Conservation (phyloP, 2,113 vertebrate species). For the Macaca fascicularis region DNA sequence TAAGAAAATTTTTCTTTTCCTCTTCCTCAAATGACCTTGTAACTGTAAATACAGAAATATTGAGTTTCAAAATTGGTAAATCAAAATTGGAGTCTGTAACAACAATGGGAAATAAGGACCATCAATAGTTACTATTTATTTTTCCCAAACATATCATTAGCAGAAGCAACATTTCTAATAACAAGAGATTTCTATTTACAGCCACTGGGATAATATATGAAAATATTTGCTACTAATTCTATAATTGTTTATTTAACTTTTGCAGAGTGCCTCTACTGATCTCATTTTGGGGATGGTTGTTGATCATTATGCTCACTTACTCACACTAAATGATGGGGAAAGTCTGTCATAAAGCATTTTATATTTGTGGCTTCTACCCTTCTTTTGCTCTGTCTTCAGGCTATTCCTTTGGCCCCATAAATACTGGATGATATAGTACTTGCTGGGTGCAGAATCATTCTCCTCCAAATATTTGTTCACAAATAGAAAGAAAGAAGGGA, state of each 20-base stretch:
- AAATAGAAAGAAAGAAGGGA: neutral
- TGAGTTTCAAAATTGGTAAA: neutral
- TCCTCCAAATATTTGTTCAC: neutral
- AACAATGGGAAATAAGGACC: neutral
- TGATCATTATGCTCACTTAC: neutral
- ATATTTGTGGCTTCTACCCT: neutral
- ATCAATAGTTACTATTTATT: neutral
- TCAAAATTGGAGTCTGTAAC: neutral
- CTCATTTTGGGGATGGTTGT: neutral
- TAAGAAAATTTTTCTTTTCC: conserved; percentile 1
- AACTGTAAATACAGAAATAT: neutral
- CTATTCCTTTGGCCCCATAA: neutral
- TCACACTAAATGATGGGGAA: neutral
- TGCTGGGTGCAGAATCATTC: neutral
- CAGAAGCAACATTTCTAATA: neutral
- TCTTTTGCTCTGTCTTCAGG: neutral
- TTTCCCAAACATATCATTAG: conserved; percentile 8
- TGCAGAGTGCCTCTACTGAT: neutral
- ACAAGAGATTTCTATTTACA: neutral
- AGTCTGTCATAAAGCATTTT: neutral
- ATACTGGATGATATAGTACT: accelerated
- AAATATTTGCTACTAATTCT: neutral
- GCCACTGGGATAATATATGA: neutral
- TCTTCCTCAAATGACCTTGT: neutral
- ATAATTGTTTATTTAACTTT: neutral